Evolutionary conservation across 2,888 invertebrate genomes (phyloP).

Genomic region (Pollenia griseotomentosa): DNA sequence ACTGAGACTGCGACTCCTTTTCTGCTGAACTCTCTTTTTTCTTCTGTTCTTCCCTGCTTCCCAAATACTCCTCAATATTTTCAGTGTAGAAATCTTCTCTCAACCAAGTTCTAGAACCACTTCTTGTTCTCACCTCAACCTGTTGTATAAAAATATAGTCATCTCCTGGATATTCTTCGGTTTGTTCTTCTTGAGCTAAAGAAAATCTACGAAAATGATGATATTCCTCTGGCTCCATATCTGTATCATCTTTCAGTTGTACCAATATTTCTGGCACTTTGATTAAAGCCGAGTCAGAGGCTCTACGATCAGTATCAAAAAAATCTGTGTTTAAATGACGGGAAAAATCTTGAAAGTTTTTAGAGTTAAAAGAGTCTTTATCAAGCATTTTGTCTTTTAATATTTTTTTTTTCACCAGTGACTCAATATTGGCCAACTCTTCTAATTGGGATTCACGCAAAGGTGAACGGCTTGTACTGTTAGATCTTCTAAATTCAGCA

Average conservation of each 20-base stretch:
- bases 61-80: constrained; percentile 70
- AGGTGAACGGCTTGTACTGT: constrained; percentile 82
- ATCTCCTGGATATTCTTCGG: constrained; percentile 82
- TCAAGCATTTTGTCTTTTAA: constrained; percentile 80
- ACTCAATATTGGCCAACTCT: constrained; percentile 76
- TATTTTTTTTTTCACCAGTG: constrained; percentile 76
- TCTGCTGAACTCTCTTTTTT: neutral
- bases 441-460: constrained; percentile 70
- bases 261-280: constrained; percentile 78
- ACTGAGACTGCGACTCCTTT: neutral
- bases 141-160: constrained; percentile 80
- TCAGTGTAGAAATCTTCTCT: constrained; percentile 79
- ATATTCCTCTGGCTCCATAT: constrained; percentile 83
- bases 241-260: constrained; percentile 75
- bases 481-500: constrained; percentile 81
- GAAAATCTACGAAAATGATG: constrained; percentile 83
- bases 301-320: constrained; percentile 81
- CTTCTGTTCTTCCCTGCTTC: neutral
- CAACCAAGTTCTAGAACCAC: constrained; percentile 80
- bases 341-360: constrained; percentile 81
- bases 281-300: constrained; percentile 82
- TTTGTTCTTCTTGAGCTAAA: constrained; percentile 80
- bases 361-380: constrained; percentile 78
- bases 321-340: constrained; percentile 78
- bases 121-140: constrained; percentile 79